Evolutionary conservation across 2,797 vertebrate genomes (phyloP).

Genomic region (Falco berigora): DNA sequence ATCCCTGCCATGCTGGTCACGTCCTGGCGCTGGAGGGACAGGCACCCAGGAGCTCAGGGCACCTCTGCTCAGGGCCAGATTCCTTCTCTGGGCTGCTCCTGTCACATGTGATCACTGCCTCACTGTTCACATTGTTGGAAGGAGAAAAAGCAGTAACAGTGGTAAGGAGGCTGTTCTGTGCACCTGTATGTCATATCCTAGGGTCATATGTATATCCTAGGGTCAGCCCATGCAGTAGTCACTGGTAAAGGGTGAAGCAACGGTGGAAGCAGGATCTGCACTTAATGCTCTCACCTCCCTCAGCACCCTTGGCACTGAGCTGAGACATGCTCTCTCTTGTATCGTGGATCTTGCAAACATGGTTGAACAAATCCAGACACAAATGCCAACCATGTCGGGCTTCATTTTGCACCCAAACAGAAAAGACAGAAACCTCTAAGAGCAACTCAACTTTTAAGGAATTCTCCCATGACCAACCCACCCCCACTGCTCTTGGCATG

Average conservation of each 20-base stretch:
- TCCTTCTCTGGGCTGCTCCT: not conserved
- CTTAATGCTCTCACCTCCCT: not conserved
- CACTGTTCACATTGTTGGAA: not conserved
- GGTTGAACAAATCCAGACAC: not conserved
- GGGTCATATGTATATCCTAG: not conserved
- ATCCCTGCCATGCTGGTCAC: not conserved
- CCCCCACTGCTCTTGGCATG: not conserved
- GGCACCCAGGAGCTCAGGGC: fast-evolving
- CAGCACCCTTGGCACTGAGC: not conserved
- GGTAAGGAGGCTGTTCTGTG: not conserved
- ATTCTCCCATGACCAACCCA: not conserved
- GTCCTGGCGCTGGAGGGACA: not conserved
- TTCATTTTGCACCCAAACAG: not conserved
- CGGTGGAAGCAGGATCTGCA: not conserved
- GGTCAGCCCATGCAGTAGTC: not conserved
- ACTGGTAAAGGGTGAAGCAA: not conserved
- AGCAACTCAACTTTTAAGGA: not conserved
- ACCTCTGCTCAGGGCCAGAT: not conserved
- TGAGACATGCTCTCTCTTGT: not conserved
- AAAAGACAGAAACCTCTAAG: not conserved
- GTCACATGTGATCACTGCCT: fast-evolving
- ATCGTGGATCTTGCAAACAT: not conserved
- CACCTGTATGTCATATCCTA: fast-evolving
- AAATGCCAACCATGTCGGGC: not conserved
- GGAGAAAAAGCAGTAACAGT: not conserved